These are phyloP conservation scores for Bothrops jararaca DNA, from an alignment of 2,113 vertebrate species.

Conservation along the genomic window DNA sequence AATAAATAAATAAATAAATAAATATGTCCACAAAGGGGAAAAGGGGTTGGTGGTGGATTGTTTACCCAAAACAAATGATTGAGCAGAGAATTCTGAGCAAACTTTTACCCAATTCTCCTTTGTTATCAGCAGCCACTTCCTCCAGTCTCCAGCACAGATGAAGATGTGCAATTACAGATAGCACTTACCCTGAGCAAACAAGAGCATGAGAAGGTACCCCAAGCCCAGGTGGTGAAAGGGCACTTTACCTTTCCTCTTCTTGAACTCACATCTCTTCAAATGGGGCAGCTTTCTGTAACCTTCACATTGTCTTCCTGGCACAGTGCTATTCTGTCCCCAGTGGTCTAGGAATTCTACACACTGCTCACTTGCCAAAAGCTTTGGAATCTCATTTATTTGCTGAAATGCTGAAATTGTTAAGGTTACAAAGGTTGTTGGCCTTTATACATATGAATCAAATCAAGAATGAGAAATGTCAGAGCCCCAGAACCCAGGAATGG, in stretches of 20 bases:
- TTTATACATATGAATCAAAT: neutral
- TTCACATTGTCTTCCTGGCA: neutral
- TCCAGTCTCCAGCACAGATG: slow-evolving; percentile 83
- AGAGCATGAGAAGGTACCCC: slow-evolving; percentile 87
- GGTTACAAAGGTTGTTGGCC: neutral
- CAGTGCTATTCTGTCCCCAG: neutral
- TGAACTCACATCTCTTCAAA: slow-evolving; percentile 31
- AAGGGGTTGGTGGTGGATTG: neutral
- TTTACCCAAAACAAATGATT: neutral
- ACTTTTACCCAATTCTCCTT: slow-evolving; percentile 64
- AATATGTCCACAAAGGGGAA: neutral
- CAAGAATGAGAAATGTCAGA: neutral
- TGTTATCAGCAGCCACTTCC: slow-evolving; percentile 73
- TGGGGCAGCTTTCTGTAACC: neutral
- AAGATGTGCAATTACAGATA: slow-evolving; percentile 92
- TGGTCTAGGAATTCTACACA: slow-evolving; percentile 15
- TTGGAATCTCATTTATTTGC: neutral
- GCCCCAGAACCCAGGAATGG: neutral
- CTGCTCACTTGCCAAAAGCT: neutral
- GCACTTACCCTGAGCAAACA: slow-evolving; percentile 90
- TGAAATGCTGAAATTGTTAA: neutral
- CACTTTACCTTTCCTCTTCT: slow-evolving; percentile 38
- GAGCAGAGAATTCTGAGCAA: neutral
- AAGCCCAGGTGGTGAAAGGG: slow-evolving; percentile 28
- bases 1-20: no score